Evolutionary conservation across 2,888 invertebrate species (phyloP), one percentile per base, ranked within the genome.

Genomic region (Coleophora deauratella): DNA sequence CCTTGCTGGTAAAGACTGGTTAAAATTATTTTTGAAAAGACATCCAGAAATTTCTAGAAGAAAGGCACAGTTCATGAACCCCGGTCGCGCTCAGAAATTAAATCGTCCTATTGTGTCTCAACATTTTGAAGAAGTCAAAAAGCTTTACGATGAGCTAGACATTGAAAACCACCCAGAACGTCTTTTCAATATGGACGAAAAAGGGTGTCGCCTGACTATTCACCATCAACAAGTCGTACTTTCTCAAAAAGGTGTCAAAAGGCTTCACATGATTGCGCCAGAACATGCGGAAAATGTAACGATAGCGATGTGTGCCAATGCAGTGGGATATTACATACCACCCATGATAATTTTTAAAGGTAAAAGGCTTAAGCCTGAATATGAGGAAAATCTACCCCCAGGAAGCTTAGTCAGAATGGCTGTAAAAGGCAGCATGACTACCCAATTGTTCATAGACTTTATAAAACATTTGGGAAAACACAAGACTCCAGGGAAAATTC

Each of bases 21-120:
- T 35, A 2, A 15, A 21, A 35, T 2, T 35, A 9, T 58, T 59
- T 33, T 40, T 57, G 49, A 50, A 47, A 43, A 46, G 55, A 40
- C 41, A 57, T 30, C 47, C 39, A 1, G 43, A 49, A 30, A 44
- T 53, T 41, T 50, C 53, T n/a, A 35, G 15, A 40, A 44, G 49
- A 49, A 52, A 55, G 38, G 55, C 54, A 8, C 55, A 57, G 33
- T 49, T 54, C 21, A 53, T 57, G 54, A 58, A 55, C 43, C 49
- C 53, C 3, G 55, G 48, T n/a, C 45, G 55, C 39, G 55, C 54
- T 9, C 52, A 55, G 52, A 57, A 55, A 15, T 41, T 55, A 1
- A 59, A 59, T 47, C 52, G 50, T 44, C 45, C 44, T 42, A 51
- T 52, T 15, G 52, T 54, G 7, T 37, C 49, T 33, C 45, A 54